Conservation (phyloP, 1,140 invertebrate genomes). For the Meloidogyne floridensis region DNA sequence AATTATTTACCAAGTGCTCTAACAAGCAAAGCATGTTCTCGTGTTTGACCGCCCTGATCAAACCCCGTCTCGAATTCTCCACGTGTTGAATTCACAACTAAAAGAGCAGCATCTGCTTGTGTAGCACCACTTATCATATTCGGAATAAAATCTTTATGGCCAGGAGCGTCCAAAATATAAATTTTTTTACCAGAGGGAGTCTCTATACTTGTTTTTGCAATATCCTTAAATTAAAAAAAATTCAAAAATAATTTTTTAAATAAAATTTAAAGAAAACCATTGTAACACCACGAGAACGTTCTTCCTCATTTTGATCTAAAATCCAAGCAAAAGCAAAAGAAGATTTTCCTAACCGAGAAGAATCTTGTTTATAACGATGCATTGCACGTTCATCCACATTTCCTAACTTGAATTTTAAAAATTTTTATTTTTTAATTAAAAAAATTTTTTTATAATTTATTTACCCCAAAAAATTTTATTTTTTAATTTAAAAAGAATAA, state of each 20-base stretch:
- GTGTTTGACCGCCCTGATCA: conserved; percentile 91
- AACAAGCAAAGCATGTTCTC: conserved; percentile 91
- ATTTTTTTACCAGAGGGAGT: conserved; percentile 72
- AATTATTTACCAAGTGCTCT: conserved; percentile 78
- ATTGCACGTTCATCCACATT: conserved; percentile 85
- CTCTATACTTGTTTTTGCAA: conserved; percentile 83
- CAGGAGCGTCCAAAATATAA: conserved; percentile 90
- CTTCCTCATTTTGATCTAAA: conserved; percentile 96
- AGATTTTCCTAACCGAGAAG: conserved; percentile 93
- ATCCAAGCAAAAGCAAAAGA: conserved; percentile 99
- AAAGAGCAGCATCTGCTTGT: conserved; percentile 91
- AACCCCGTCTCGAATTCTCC: conserved; percentile 99
- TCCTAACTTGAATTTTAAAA: conserved; percentile 72
- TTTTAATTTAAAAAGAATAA: not conserved
- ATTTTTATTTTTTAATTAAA: not conserved
- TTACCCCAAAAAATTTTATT: not conserved
- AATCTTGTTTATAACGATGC: conserved; percentile 97
- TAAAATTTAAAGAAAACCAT: conserved; percentile 34
- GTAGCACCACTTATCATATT: conserved; percentile 97
- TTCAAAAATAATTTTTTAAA: conserved; percentile 71
- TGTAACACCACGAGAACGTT: conserved; percentile 70
- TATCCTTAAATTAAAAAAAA: conserved; percentile 92
- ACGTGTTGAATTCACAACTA: conserved; percentile 88
- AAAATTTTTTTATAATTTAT: no score
- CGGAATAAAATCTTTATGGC: conserved; percentile 94